phyloP scores from a whole-genome alignment of 2,113 vertebrate genomes.

The Marmota flaviventris region DNA sequence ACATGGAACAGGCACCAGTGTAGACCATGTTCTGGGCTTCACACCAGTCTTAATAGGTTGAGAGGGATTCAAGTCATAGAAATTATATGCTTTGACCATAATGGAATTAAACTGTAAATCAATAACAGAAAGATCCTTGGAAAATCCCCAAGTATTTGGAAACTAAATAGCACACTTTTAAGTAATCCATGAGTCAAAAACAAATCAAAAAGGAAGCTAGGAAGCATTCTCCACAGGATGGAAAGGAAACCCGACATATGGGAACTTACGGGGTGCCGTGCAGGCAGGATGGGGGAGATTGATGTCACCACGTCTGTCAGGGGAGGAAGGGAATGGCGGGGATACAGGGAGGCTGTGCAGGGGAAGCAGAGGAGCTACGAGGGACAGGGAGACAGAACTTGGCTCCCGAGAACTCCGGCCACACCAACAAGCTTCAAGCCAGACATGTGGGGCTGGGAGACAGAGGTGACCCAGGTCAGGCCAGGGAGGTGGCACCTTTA shows the following conservation, averaged over 20 bases:
- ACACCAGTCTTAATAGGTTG: conserved; percentile 36
- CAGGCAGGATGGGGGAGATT: neutral
- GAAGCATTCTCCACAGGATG: neutral
- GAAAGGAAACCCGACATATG: neutral
- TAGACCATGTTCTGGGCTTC: neutral
- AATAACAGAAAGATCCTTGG: conserved; percentile 72
- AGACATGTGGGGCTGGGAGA: neutral
- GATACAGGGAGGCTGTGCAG: neutral
- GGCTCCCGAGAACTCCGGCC: neutral
- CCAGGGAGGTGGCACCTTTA: fast-evolving
- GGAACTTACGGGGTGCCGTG: neutral
- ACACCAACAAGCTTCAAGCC: neutral
- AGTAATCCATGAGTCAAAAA: conserved; percentile 59
- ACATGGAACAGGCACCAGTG: neutral
- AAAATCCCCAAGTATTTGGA: conserved; percentile 62
- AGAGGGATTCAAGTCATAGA: conserved; percentile 65
- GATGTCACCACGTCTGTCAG: neutral
- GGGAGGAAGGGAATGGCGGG: neutral
- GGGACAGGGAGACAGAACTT: neutral
- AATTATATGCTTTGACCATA: conserved; percentile 61
- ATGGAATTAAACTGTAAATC: conserved; percentile 75
- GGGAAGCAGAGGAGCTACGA: neutral
- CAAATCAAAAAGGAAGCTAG: conserved; percentile 1
- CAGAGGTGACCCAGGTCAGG: neutral
- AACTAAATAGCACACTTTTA: conserved; percentile 65